Evolutionary conservation across 2,797 vertebrate genomes (phyloP).

Genomic region (Nyctibius grandis): DNA sequence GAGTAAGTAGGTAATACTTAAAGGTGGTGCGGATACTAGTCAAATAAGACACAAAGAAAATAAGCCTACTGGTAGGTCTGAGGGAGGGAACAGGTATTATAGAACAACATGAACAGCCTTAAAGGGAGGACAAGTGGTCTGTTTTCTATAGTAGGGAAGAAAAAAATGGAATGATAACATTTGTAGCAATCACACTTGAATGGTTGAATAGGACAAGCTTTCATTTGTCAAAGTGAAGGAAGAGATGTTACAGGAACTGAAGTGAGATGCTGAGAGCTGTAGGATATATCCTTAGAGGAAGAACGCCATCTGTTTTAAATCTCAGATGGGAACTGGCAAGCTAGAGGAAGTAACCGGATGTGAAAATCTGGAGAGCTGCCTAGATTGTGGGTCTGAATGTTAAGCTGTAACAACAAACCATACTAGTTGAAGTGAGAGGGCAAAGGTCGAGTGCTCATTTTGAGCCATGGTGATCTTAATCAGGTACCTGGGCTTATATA

Average conservation of each 20-base stretch:
- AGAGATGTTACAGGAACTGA: not conserved
- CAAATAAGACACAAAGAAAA: not conserved
- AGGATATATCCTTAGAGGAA: not conserved
- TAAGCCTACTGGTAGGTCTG: not conserved
- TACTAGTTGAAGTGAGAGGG: not conserved
- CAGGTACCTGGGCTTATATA: not conserved
- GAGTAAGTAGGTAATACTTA: not conserved
- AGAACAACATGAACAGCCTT: not conserved
- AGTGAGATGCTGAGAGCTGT: not conserved
- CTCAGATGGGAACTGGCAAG: not conserved
- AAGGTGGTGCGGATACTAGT: not conserved
- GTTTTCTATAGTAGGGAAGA: not conserved
- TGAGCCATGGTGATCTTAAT: not conserved
- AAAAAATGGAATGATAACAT: not conserved
- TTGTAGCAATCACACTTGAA: not conserved
- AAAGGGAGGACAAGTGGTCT: not conserved
- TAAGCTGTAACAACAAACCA: not conserved
- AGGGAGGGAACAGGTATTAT: not conserved
- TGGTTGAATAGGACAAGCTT: not conserved
- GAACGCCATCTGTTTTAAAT: not conserved
- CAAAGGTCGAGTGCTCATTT: not conserved
- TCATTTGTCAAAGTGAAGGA: not conserved
- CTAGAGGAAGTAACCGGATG: not conserved
- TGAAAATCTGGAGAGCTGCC: not conserved
- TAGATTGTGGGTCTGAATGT: not conserved